Base-by-base conservation (phyloP, 2,888 invertebrate species). In the Hypena proboscidalis region DNA sequence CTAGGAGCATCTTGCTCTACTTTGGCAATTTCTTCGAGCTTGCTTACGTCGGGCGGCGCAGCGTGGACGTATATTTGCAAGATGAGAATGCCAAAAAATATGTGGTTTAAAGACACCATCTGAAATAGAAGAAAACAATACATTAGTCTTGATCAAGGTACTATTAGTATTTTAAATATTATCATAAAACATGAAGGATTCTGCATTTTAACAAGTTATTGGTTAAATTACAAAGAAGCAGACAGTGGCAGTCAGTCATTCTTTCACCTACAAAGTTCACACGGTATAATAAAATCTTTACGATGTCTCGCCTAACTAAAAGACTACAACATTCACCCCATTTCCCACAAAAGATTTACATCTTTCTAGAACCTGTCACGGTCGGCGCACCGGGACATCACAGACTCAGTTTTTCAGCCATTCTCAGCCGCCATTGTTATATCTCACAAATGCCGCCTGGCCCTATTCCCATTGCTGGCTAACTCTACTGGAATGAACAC, bases 61-160 rank as follows among this genome's bases (percentile, higher is more conserved):
- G 81, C 80, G 23, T 58, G 54, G 20, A 73, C 75, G 50, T 58
- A 65, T 42, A 67, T 52, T 61, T 79, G 75, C 23, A 78, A 54
- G 40, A 77, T 49, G 43, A 84, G 56, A 42, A 80, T 45, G 39
- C 70, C 70, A 43, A 81, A 44, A 34, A 80, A 15, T 8, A 76
- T 15, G 14, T 59, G 54, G 11, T 55, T 48, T 32, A 67, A 21
- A 46, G 38, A 63, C 64, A 63, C 70, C 88, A 89, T 89, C 89
- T 90, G 88, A 39, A 88, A 89, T 49, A 32, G 29, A 58, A 53
- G 58, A 40, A 50, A 34, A n/a, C 29, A 35, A 10, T 1, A 9
- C 5, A 2, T 20, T 38, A 36, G 22, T 27, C 3, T 9, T 33
- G 38, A n/a, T n/a, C n/a, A n/a, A n/a, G n/a, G n/a, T n/a, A n/a